phyloP scores from a whole-genome alignment of 1,140 invertebrate species.

The Scaptomyza pallida region DNA sequence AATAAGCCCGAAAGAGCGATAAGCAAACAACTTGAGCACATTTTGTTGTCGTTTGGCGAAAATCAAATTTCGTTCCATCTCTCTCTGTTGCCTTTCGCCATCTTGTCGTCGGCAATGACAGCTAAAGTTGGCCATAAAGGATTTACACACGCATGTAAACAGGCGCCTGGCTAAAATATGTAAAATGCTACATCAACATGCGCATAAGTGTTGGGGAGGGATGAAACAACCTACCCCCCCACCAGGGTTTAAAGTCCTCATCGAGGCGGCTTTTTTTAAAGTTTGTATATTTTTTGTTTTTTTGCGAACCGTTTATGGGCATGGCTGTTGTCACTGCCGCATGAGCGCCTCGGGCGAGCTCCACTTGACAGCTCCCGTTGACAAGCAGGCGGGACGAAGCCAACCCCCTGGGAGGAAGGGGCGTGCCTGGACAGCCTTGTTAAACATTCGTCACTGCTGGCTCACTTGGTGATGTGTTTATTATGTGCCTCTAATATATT shows the following conservation, averaged over 20 bases:
- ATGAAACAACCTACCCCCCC: neutral
- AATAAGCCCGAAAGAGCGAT: slow-evolving; percentile 68
- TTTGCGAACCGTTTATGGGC: slow-evolving; percentile 29
- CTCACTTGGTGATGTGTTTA: slow-evolving; percentile 74
- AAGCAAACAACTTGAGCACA: slow-evolving; percentile 49
- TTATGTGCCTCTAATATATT: slow-evolving; percentile 81
- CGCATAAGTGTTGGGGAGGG: neutral
- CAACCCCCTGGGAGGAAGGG: neutral
- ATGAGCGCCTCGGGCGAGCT: slow-evolving; percentile 65
- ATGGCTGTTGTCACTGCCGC: slow-evolving; percentile 62
- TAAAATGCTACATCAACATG: slow-evolving; percentile 63
- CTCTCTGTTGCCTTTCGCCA: neutral
- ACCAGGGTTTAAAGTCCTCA: slow-evolving; percentile 6
- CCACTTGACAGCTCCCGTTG: slow-evolving; percentile 67
- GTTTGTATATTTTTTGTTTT: slow-evolving; percentile 70
- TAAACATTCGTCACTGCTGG: slow-evolving; percentile 68
- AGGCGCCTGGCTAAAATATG: slow-evolving; percentile 66
- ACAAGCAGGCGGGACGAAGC: slow-evolving; percentile 26
- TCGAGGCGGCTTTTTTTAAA: slow-evolving; percentile 54
- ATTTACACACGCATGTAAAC: slow-evolving; percentile 78
- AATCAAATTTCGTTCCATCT: slow-evolving; percentile 66
- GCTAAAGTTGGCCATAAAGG: slow-evolving; percentile 71
- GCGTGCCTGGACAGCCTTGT: slow-evolving; percentile 37
- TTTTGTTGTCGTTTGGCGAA: slow-evolving; percentile 37
- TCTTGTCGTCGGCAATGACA: slow-evolving; percentile 29